A percentile compares a stretch with the other conserved stretches of the same genome.
Evolutionary conservation across 1,140 invertebrate genomes (phyloP).

Genomic region (Temnothorax longispinosus): DNA sequence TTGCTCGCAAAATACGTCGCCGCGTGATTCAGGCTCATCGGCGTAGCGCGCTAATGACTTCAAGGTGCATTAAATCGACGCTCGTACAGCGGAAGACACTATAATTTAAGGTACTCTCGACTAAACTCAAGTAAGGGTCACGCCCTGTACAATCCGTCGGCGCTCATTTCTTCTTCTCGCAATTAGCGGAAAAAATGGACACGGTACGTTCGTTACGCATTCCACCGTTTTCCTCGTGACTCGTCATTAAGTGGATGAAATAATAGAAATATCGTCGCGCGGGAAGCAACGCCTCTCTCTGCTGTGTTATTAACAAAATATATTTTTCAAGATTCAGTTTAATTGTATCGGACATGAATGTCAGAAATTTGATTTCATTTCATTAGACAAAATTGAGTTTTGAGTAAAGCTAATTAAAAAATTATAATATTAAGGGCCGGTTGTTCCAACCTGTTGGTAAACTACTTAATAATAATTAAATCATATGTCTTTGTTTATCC

Average conservation of each 20-base stretch:
- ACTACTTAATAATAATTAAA: too few species aligned
- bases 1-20: constrained; percentile 41
- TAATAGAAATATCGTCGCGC: constrained; percentile 9
- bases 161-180: constrained; percentile 27
- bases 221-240: constrained; percentile 17
- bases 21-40: constrained; percentile 16
- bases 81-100: not conserved
- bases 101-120: constrained; percentile 27
- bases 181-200: constrained; percentile 28
- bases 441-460: too few species aligned
- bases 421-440: too few species aligned
- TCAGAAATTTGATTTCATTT: not conserved
- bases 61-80: constrained; percentile 38
- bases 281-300: not conserved
- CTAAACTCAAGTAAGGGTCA: constrained; percentile 5
- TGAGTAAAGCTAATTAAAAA: not conserved
- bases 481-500: too few species aligned
- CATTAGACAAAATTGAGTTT: not conserved
- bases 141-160: constrained; percentile 22
- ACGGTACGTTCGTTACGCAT: constrained; percentile 17
- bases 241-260: constrained; percentile 40
- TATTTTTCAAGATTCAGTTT: not conserved
- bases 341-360: not conserved
- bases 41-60: constrained; percentile 45
- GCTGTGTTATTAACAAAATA: not conserved